Evolutionary conservation across 2,888 invertebrate genomes (phyloP).

Genomic region (Agonopterix arenella): DNA sequence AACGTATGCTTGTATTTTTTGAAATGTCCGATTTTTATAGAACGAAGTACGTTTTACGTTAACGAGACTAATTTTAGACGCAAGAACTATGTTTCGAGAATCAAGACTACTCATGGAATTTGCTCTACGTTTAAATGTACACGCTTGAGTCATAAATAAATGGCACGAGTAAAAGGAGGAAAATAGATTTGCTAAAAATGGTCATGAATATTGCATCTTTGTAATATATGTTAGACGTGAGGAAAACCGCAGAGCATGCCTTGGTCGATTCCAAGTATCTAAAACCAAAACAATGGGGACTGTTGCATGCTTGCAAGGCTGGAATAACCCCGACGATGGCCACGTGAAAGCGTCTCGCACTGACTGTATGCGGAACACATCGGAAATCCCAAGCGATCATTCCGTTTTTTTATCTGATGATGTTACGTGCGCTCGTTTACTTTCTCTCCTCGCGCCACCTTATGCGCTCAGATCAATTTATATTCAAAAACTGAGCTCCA

Average conservation of each 20-base stretch:
- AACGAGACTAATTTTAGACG: too few species aligned
- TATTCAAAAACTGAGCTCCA: too few species aligned
- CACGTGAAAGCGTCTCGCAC: constrained; percentile 3
- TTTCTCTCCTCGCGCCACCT: too few species aligned
- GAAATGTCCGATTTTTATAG: background rate
- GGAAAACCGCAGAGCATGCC: constrained; percentile 21
- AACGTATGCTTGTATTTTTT: background rate
- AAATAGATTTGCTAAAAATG: too few species aligned
- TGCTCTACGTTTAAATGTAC: background rate
- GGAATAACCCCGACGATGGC: background rate
- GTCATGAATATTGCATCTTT: too few species aligned
- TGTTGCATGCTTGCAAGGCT: background rate
- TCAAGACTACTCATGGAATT: background rate
- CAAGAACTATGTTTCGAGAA: too few species aligned
- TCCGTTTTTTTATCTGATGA: background rate
- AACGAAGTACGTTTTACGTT: background rate
- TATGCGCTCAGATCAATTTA: too few species aligned
- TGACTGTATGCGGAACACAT: background rate
- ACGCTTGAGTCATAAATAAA: too few species aligned
- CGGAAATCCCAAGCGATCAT: background rate
- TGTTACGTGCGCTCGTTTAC: too few species aligned
- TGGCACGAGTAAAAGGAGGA: too few species aligned
- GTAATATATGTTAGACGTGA: background rate
- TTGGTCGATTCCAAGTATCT: constrained; percentile 3
- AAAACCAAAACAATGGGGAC: background rate